Evolutionary conservation across 2,888 invertebrate species (phyloP).

Genomic region (Shargacucullia verbasci): DNA sequence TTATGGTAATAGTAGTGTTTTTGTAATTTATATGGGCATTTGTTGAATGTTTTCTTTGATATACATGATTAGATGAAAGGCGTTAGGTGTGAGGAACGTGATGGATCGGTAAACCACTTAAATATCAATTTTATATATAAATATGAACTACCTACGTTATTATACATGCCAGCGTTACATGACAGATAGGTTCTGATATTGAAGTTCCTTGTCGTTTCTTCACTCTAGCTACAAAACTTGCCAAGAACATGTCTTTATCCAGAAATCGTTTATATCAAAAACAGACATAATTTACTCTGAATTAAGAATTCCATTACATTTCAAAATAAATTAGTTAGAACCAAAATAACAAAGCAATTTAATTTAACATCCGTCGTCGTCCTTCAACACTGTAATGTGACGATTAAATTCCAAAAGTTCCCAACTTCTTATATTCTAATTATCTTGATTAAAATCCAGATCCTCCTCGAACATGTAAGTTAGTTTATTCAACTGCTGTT

Average conservation of each 20-base stretch:
- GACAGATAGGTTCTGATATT: slow-evolving; percentile 17
- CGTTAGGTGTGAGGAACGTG: slow-evolving; percentile 1
- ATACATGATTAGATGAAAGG: too few species aligned
- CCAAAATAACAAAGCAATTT: slow-evolving; percentile 27
- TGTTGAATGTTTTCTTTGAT: slow-evolving; percentile 25
- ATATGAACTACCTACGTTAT: too few species aligned
- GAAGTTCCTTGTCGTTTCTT: slow-evolving; percentile 27
- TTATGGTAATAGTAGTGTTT: slow-evolving; percentile 41
- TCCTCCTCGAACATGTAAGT: slow-evolving; percentile 47
- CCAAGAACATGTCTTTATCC: background rate
- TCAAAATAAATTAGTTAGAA: slow-evolving; percentile 26
- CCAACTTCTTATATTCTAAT: slow-evolving; percentile 59
- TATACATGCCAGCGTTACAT: slow-evolving; percentile 11
- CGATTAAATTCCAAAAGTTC: slow-evolving; percentile 43
- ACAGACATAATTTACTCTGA: background rate
- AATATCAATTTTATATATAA: too few species aligned
- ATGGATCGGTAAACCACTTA: slow-evolving; percentile 8
- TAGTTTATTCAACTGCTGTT: slow-evolving; percentile 53
- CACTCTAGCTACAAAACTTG: background rate
- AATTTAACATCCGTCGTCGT: slow-evolving; percentile 43
- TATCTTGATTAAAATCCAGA: slow-evolving; percentile 56
- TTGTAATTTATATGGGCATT: slow-evolving; percentile 39
- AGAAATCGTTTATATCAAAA: slow-evolving; percentile 18
- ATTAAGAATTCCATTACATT: slow-evolving; percentile 15
- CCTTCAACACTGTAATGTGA: slow-evolving; percentile 30